These are phyloP conservation scores for Dromococcyx pavoninus DNA, from an alignment of 2,797 vertebrate species.

Conservation along the genomic window DNA sequence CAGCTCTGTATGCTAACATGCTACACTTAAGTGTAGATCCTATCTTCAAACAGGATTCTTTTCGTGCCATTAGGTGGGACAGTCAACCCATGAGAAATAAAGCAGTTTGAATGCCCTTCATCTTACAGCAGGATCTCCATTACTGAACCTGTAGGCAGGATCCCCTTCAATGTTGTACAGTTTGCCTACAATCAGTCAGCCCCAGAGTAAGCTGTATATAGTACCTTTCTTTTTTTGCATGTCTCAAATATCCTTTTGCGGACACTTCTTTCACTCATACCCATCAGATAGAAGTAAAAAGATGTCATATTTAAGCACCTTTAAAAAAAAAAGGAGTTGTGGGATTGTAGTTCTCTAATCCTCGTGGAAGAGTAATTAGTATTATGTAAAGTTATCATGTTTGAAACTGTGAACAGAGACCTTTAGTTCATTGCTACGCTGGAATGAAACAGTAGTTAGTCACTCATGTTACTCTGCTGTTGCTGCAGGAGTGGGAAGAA, in stretches of 20 bases:
- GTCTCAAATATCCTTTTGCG: neutral
- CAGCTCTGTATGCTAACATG: neutral
- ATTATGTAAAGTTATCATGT: neutral
- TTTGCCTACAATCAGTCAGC: neutral
- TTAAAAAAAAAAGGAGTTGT: neutral
- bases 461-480: neutral
- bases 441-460: neutral
- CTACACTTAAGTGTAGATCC: neutral
- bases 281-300: neutral
- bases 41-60: neutral
- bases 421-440: neutral
- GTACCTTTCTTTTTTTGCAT: neutral
- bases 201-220: neutral
- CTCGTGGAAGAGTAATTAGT: neutral
- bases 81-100: neutral
- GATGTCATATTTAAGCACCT: neutral
- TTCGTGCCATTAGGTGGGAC: neutral
- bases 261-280: neutral
- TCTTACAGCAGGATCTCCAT: neutral
- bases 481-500: neutral
- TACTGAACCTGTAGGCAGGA: neutral
- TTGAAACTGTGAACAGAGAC: neutral
- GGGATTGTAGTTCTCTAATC: neutral
- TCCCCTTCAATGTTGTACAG: neutral
- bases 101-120: neutral